Evolutionary conservation across 2,797 vertebrate species (phyloP).

Genomic region (Hirundo rustica): DNA sequence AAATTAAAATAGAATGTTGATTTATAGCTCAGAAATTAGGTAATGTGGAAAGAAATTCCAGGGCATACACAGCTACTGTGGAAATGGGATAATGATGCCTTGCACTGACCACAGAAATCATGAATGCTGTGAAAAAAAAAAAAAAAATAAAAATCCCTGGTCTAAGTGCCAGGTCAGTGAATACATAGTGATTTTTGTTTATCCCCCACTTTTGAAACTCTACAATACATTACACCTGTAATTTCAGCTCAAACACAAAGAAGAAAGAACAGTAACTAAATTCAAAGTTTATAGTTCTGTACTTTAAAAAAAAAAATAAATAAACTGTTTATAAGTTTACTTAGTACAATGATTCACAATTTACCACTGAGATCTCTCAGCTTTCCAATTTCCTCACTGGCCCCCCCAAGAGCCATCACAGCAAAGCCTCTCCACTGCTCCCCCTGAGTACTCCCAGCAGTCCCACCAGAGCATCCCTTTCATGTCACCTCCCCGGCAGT

Average conservation of each 20-base stretch:
- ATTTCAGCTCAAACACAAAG: not conserved
- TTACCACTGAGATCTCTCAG: constrained; percentile 90
- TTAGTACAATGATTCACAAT: not conserved
- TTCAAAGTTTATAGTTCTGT: not conserved
- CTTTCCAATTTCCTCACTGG: constrained; percentile 88
- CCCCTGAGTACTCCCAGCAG: no score
- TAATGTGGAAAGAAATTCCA: not conserved
- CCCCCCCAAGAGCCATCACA: not conserved
- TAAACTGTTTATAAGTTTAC: not conserved
- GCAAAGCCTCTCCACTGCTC: not conserved
- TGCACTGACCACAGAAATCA: not conserved
- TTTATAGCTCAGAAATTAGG: not conserved
- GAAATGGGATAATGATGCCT: not conserved
- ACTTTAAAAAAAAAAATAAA: not conserved
- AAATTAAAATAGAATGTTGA: not conserved
- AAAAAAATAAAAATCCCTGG: not conserved
- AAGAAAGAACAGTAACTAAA: not conserved
- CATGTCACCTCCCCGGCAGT: not conserved
- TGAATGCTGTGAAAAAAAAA: not conserved
- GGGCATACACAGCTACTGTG: not conserved
- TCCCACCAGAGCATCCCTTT: not conserved
- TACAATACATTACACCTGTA: not conserved
- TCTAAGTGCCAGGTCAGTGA: not conserved
- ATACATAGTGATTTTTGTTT: not conserved
- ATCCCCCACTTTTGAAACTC: not conserved